A percentile compares a stretch with the other conserved stretches of the same genome.
Conservation (phyloP, 2,113 vertebrate genomes). For the Trogon surrucura region DNA sequence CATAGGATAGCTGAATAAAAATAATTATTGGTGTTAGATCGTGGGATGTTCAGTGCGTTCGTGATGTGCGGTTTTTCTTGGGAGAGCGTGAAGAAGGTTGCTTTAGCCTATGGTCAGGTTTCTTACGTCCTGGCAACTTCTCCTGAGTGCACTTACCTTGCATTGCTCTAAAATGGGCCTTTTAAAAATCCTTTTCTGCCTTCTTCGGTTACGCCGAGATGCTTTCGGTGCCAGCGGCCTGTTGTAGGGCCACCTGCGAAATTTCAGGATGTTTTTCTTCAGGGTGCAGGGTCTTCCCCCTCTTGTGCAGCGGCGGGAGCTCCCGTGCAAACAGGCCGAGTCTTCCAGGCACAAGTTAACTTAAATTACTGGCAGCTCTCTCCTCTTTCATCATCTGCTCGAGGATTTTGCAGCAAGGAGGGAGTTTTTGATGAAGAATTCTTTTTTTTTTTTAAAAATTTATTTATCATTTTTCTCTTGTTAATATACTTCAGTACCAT, state of each 20-base stretch:
- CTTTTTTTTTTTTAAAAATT: not conserved
- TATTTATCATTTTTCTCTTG: not conserved
- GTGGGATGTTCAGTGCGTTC: rapidly evolving
- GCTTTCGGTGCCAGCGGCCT: not conserved
- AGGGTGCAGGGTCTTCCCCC: not conserved
- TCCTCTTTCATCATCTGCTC: not conserved
- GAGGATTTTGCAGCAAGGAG: not conserved
- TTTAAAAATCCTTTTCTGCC: not conserved
- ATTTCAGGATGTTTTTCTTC: not conserved
- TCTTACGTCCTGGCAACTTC: not conserved
- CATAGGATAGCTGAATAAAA: not conserved
- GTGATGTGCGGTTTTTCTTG: not conserved
- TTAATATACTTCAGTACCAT: not conserved
- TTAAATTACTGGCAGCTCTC: not conserved
- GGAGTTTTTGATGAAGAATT: not conserved
- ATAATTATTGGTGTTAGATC: not conserved
- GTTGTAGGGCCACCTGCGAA: not conserved
- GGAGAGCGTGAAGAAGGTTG: not conserved
- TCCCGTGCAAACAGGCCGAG: rapidly evolving
- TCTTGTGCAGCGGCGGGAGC: not conserved
- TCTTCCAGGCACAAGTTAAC: not conserved
- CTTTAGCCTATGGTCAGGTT: not conserved
- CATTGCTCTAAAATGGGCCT: not conserved
- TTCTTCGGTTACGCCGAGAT: not conserved
- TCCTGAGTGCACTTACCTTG: not conserved